Evolutionary conservation across 2,797 vertebrate species (phyloP).

Genomic region (Acanthornis magna): DNA sequence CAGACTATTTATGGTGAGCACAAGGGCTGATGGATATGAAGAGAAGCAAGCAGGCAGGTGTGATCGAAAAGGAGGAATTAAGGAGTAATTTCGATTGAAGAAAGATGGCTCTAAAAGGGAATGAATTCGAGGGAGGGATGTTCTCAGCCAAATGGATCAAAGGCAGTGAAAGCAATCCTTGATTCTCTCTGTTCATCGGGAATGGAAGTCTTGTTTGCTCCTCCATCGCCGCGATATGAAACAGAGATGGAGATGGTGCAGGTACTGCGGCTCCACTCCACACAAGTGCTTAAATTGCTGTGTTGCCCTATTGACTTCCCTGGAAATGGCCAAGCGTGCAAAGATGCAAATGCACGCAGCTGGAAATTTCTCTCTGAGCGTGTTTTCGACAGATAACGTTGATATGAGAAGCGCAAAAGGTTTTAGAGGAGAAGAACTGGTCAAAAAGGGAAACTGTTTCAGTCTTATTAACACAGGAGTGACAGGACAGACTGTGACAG

Average conservation of each 20-base stretch:
- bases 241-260: accelerated
- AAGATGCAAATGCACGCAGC: constrained; percentile 1
- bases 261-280: accelerated
- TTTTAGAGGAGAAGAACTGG: background rate
- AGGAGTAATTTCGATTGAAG: constrained; percentile 22
- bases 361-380: constrained; percentile 17
- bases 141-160: constrained; percentile 29
- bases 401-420: background rate
- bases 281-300: background rate
- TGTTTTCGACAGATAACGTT: background rate
- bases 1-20: constrained; percentile 12
- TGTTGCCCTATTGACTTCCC: background rate
- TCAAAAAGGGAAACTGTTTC: background rate
- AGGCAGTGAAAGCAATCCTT: background rate
- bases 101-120: constrained; percentile 12
- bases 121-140: background rate
- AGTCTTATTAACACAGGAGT: background rate
- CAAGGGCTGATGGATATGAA: constrained; percentile 22
- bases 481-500: background rate
- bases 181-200: background rate
- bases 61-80: constrained; percentile 30
- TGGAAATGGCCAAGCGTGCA: background rate
- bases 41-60: constrained; percentile 19
- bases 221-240: background rate
- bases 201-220: background rate